Conservation (phyloP, 92 coral and sea anemone genomes). For the Porites cylindrica region DNA sequence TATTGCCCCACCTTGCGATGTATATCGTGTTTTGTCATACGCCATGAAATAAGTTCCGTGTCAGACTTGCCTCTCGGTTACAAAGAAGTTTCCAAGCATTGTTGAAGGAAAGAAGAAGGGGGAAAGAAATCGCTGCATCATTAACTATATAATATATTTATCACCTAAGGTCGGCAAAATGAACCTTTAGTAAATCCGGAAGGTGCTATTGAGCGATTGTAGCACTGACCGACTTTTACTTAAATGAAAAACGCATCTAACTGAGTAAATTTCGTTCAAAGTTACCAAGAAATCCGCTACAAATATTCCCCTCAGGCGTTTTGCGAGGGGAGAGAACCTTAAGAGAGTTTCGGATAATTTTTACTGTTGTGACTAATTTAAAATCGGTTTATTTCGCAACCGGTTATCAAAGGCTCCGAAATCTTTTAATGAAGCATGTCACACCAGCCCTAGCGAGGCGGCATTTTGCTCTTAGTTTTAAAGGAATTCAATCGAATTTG, state of each 20-base stretch:
- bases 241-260: not conserved
- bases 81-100: conserved; percentile 6
- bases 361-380: conserved; percentile 23
- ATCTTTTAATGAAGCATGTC: conserved; percentile 64
- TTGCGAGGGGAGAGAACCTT: not conserved
- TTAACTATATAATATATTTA: conserved; percentile 62
- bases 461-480: conserved; percentile 66
- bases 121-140: conserved; percentile 54
- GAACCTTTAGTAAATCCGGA: conserved; percentile 67
- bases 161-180: conserved; percentile 70
- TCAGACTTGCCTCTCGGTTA: conserved; percentile 1
- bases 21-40: not conserved
- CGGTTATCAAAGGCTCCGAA: conserved; percentile 78
- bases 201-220: conserved; percentile 27
- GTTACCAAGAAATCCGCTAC: conserved; percentile 25
- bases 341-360: conserved; percentile 11
- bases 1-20: not conserved
- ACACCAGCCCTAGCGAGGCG: conserved; percentile 56
- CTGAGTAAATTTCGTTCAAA: conserved; percentile 5
- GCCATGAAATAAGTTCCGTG: conserved; percentile 19
- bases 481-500: conserved; percentile 84
- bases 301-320: conserved; percentile 30
- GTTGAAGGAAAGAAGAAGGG: not conserved
- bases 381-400: conserved; percentile 26
- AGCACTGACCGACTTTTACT: not conserved